Percentiles rank a stretch among this genome's conserved stretches.
Evolutionary conservation across 2,888 invertebrate species (phyloP).

Genomic region (Morpho achilles): DNA sequence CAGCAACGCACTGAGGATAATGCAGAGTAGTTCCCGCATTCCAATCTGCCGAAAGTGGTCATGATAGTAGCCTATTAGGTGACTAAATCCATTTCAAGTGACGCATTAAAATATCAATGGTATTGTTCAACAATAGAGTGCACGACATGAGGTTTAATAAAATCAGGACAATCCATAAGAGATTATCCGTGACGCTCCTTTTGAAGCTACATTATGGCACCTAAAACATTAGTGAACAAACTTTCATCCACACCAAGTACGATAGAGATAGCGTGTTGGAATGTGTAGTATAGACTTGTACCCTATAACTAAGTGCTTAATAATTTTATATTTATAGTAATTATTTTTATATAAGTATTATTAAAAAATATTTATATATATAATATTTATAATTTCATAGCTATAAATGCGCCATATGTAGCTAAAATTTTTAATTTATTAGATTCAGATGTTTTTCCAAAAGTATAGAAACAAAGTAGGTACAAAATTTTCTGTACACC

Average conservation of each 20-base stretch:
- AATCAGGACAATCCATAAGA: constrained; percentile 31
- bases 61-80: constrained; percentile 33
- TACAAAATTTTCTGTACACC: no score
- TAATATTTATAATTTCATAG: no score
- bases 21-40: constrained; percentile 46
- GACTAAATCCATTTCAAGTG: constrained; percentile 22
- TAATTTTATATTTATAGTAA: no score
- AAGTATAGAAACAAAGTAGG: no score
- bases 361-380: no score
- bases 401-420: no score
- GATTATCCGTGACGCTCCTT: constrained; percentile 38
- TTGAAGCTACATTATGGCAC: constrained; percentile 33
- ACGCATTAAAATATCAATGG: constrained; percentile 13
- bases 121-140: constrained; percentile 18
- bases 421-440: no score
- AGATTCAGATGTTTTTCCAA: no score
- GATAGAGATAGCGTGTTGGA: constrained; percentile 24
- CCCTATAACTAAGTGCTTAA: no score
- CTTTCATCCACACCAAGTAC: constrained; percentile 26
- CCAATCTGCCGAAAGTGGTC: constrained; percentile 33
- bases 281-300: constrained; percentile 9
- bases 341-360: no score
- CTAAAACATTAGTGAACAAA: constrained; percentile 27
- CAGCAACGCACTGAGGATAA: constrained; percentile 32
- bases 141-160: constrained; percentile 7